These are phyloP conservation scores for Calvadosia cruxmelitensis DNA, from an alignment of 30 jellyfish, hydroid and myxozoan species.

Conservation along the genomic window DNA sequence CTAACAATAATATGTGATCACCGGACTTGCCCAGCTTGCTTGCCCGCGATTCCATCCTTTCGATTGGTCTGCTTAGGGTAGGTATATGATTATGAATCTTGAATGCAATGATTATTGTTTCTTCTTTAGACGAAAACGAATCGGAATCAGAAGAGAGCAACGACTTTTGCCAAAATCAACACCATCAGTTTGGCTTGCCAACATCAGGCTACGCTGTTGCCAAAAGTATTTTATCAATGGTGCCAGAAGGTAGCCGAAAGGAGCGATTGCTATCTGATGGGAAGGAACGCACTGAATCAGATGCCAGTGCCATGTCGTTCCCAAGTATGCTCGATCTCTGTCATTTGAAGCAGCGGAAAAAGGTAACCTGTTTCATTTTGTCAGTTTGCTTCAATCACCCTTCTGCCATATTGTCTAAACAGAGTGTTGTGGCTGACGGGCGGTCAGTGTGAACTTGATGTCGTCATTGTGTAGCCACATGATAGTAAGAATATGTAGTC, in stretches of 20 bases:
- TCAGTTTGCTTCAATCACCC: no score
- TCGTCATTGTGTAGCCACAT: no score
- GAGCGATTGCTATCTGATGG: neutral
- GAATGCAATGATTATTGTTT: no score
- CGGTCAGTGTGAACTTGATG: no score
- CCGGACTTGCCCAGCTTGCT: neutral
- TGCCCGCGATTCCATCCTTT: no score
- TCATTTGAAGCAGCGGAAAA: constrained; percentile 38
- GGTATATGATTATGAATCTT: no score
- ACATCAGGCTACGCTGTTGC: constrained; percentile 95
- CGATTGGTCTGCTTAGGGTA: no score
- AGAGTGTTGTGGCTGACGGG: no score
- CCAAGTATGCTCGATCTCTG: constrained; percentile 62
- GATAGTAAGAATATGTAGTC: no score
- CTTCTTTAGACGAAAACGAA: constrained; percentile 59
- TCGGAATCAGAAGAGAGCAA: constrained; percentile 78
- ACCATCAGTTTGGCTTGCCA: constrained; percentile 52
- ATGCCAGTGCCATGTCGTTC: constrained; percentile 18
- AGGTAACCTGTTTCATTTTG: no score
- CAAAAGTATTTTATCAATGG: constrained; percentile 25
- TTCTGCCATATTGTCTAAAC: no score
- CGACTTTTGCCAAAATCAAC: constrained; percentile 7
- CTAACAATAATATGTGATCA: neutral
- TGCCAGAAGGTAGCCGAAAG: constrained; percentile 12
- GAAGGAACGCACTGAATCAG: constrained; percentile 36